Evolutionary conservation across 35 echinoderm and acorn worm species (phyloP).

Genomic region (Anneissia japonica): DNA sequence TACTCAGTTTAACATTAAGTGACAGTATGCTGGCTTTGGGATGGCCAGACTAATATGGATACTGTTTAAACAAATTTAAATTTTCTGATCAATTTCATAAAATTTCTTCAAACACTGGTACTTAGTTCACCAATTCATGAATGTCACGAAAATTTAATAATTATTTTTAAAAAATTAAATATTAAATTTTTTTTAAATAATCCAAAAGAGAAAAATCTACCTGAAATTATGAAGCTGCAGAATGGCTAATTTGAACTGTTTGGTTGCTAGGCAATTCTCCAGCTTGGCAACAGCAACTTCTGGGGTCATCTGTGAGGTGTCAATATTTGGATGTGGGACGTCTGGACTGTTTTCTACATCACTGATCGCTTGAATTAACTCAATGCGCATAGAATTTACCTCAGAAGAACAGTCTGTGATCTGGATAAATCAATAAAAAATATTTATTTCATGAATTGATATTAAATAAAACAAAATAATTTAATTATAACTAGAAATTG

Average conservation of each 20-base stretch:
- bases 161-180: no score
- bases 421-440: background rate
- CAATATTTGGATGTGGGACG: conserved; percentile 65
- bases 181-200: no score
- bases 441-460: background rate
- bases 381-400: background rate
- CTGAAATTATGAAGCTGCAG: conserved; percentile 80
- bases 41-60: no score
- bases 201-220: conserved; percentile 17
- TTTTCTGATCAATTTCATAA: no score
- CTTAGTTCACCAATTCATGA: no score
- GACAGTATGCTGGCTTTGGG: no score
- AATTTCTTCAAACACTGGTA: no score
- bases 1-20: no score
- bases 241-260: conserved; percentile 42
- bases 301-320: conserved; percentile 53
- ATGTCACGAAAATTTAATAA: no score
- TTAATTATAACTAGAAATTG: no score
- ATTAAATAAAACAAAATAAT: background rate
- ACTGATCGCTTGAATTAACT: conserved; percentile 57
- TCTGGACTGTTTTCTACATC: conserved; percentile 68
- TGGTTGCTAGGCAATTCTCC: conserved; percentile 45
- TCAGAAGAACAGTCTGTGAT: background rate
- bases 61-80: no score
- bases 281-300: conserved; percentile 47